Base-by-base conservation (phyloP, 2,113 vertebrate genomes). In the Zosterops pallidus region DNA sequence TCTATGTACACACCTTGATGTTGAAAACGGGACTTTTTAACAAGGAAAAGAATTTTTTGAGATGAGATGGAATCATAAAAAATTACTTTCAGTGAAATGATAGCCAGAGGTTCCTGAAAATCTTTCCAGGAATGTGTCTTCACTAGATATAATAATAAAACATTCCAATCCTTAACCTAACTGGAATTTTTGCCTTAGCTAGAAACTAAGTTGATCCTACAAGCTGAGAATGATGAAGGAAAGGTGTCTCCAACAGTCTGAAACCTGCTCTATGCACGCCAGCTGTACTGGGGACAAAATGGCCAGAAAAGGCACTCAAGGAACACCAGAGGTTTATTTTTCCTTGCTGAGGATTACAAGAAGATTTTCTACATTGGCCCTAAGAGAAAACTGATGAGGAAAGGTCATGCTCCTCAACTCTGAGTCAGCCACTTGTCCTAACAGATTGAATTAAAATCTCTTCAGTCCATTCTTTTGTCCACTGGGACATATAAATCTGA, bases 401-500 rank as follows among this genome's bases (percentile, higher is more conserved):
- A 81, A 95, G 86, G 76, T 86, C 88, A 41, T 35, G 31, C 25
- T 65, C 31, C 31, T 89, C 68, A 90, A 46, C 28, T 86, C 82
- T 76, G 72, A 93, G 72, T 84, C 90, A 96, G 62, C n/a, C 62
- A 62, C 37, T 92, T 28, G 31, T 78, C 92, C 68, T 92, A 90
- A 83, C n/a, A 86, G 85, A 93, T 53, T 71, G 69, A 90, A 70
- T 92, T 94, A 90, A 83, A 52, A 56, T 72, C 69, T 78, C 31
- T 56, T 28, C 49, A 89, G 79, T 93, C 72, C 46, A 81, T 94
- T 75, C 12, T 75, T 92, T 90, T 1, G 1, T 78, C 92, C 76
- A n/a, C 62, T 83, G 92, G 53, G 88, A 86, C 28, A 39, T 55
- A 31, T 93, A 95, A 93, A 86, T 86, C 64, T 93, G 79, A 83